These are phyloP conservation scores for Gnathonemus longibarbis DNA, from an alignment of 2,113 vertebrate species.

Conservation along the genomic window DNA sequence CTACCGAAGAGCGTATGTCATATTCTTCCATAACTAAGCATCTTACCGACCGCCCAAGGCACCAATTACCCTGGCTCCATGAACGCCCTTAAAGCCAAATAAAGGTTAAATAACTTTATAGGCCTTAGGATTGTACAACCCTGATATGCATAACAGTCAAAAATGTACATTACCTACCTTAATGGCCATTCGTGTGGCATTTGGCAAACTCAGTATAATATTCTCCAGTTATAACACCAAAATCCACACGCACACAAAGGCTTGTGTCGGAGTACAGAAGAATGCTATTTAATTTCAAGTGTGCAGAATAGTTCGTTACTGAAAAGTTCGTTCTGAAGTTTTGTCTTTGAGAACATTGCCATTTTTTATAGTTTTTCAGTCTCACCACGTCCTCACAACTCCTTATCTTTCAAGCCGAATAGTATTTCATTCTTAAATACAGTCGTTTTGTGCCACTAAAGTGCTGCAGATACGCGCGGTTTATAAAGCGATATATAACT, in stretches of 20 bases:
- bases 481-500: not conserved
- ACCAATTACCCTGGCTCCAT: not conserved
- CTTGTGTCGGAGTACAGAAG: not conserved
- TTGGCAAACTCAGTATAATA: not conserved
- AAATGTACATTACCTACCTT: not conserved
- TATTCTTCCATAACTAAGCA: not conserved
- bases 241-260: not conserved
- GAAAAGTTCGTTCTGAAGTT: not conserved
- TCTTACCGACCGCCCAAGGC: not conserved
- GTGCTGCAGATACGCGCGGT: not conserved
- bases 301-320: not conserved
- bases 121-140: not conserved
- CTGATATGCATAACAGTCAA: not conserved
- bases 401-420: not conserved
- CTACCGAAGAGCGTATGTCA: not conserved
- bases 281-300: not conserved
- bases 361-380: not conserved
- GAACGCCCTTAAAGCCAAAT: constrained; percentile 13
- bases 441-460: not conserved
- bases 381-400: not conserved
- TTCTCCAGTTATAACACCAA: not conserved
- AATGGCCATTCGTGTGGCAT: not conserved
- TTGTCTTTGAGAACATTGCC: not conserved
- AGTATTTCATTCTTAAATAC: not conserved
- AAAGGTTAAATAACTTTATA: not conserved